A percentile compares a stretch with the other conserved stretches of the same genome.
These are phyloP conservation scores for Cydia splendana DNA, from an alignment of 1,140 invertebrate species.

Conservation along the genomic window DNA sequence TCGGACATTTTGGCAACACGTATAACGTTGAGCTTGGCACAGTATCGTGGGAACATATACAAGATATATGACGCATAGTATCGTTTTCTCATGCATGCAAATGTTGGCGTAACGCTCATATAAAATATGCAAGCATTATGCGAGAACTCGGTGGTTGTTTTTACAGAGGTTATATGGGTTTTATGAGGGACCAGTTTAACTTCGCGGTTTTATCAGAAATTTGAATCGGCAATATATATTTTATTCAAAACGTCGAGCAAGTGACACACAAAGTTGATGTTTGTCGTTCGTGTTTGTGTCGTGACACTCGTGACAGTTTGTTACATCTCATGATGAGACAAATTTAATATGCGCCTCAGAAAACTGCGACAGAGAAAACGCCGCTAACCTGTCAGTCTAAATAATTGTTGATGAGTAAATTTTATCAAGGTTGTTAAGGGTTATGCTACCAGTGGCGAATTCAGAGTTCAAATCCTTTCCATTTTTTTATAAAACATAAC, in stretches of 20 bases:
- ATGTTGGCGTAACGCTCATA: constrained; percentile 20
- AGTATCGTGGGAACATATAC: constrained; percentile 17
- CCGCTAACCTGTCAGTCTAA: no score
- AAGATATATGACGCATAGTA: constrained; percentile 20
- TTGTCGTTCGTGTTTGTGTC: no score
- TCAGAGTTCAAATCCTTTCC: not conserved
- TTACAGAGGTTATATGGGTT: constrained; percentile 8
- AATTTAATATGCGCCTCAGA: no score
- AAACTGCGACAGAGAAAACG: no score
- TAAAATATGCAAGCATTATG: constrained; percentile 30
- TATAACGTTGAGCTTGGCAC: constrained; percentile 20
- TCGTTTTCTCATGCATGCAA: constrained; percentile 32
- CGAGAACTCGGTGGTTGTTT: not conserved
- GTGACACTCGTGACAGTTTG: no score
- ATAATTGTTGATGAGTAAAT: no score
- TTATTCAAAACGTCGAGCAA: no score
- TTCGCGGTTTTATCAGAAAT: not conserved
- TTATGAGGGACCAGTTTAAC: not conserved
- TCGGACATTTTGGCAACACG: constrained; percentile 23
- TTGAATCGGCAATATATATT: no score
- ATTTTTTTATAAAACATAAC: not conserved
- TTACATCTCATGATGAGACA: no score
- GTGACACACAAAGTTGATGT: no score
- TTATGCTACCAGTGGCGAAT: not conserved
- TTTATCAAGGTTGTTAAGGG: no score